These are phyloP conservation scores for Zosterops borbonicus DNA, from an alignment of 2,113 vertebrate genomes.

Conservation along the genomic window DNA sequence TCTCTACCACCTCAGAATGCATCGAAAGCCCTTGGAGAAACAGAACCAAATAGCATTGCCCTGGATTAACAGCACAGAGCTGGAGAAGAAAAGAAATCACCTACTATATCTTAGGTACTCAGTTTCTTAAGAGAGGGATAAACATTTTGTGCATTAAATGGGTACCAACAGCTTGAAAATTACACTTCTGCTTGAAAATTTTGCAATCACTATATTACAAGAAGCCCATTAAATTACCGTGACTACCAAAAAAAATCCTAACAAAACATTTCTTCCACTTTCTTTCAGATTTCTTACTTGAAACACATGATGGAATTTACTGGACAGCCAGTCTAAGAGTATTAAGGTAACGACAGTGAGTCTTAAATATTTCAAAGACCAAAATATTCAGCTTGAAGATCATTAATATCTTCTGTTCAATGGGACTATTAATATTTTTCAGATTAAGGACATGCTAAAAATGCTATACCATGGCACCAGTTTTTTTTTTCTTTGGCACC, in stretches of 20 bases:
- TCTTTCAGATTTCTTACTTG: background rate
- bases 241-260: background rate
- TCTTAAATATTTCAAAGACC: background rate
- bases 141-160: constrained; percentile 7
- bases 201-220: background rate
- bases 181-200: background rate
- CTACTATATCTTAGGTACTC: background rate
- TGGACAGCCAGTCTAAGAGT: background rate
- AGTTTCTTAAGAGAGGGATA: background rate
- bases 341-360: background rate
- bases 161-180: background rate
- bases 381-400: background rate
- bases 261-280: background rate
- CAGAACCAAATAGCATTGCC: background rate
- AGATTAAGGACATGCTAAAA: background rate
- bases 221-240: background rate
- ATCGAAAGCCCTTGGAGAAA: background rate
- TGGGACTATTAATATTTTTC: background rate
- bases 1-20: background rate
- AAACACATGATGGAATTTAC: background rate
- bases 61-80: background rate
- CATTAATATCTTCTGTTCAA: background rate
- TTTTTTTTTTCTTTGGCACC: background rate
- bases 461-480: background rate
- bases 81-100: background rate